Conservation (phyloP, 1,140 invertebrate genomes). For the Lordiphosa collinella region DNA sequence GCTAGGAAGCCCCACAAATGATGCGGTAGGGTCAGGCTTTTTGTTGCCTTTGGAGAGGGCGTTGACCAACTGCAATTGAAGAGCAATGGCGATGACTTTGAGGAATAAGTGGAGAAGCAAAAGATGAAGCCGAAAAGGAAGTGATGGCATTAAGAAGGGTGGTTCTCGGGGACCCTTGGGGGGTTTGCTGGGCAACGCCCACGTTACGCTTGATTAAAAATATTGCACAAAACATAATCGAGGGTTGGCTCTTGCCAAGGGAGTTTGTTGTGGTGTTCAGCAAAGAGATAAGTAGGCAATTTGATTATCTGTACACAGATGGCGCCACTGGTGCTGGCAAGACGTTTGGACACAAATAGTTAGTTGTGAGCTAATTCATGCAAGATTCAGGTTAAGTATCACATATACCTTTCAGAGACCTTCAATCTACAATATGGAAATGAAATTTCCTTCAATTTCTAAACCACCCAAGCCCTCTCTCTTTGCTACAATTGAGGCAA, state of each 20-base stretch:
- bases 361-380: too few relatives aligned
- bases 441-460: not conserved
- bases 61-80: constrained; percentile 66
- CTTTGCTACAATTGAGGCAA: not conserved
- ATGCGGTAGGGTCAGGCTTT: constrained; percentile 11
- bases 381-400: too few relatives aligned
- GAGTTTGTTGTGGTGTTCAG: not conserved
- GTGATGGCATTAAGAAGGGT: constrained; percentile 7
- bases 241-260: not conserved
- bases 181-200: constrained; percentile 24
- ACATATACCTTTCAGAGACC: too few relatives aligned
- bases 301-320: constrained; percentile 26
- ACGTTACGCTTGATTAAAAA: constrained; percentile 54
- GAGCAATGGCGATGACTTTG: constrained; percentile 29
- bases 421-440: constrained; percentile 1
- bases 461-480: too few relatives aligned
- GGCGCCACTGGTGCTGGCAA: constrained; percentile 27
- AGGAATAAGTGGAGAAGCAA: constrained; percentile 12
- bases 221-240: constrained; percentile 3
- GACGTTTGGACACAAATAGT: too few relatives aligned
- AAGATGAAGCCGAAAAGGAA: not conserved
- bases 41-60: constrained; percentile 35
- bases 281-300: constrained; percentile 7
- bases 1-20: constrained; percentile 46
- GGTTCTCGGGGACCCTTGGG: not conserved